These are phyloP conservation scores for Pteropus rufus DNA, from an alignment of 2,797 vertebrate species.

Conservation along the genomic window DNA sequence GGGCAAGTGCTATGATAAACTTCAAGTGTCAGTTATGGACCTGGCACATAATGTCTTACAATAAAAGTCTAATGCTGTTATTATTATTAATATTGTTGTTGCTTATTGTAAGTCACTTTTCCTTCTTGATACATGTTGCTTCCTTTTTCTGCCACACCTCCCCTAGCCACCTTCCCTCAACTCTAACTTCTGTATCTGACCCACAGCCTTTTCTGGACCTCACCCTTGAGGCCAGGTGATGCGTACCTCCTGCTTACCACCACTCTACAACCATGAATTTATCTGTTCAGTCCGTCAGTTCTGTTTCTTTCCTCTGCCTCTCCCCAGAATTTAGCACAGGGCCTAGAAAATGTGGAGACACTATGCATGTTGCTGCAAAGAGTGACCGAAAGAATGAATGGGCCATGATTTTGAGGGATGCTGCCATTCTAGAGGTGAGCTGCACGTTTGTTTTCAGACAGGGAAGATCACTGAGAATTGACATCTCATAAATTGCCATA, in stretches of 20 bases:
- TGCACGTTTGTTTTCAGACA: neutral
- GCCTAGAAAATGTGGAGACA: neutral
- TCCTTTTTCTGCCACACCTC: neutral
- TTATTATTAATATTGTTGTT: neutral
- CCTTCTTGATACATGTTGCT: neutral
- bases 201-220: neutral
- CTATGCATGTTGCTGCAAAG: neutral
- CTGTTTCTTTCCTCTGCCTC: neutral
- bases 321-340: neutral
- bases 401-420: neutral
- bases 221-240: neutral
- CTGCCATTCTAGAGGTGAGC: neutral
- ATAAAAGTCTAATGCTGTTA: neutral
- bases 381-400: neutral
- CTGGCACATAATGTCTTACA: neutral
- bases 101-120: neutral
- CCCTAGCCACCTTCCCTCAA: neutral
- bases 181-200: neutral
- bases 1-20: neutral
- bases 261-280: neutral
- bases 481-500: neutral
- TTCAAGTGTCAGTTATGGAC: neutral
- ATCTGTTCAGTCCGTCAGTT: neutral
- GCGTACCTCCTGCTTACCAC: neutral
- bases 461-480: constrained; percentile 25